phyloP scores from a whole-genome alignment of 1,140 invertebrate genomes.

The Archegozetes longisetosus region DNA sequence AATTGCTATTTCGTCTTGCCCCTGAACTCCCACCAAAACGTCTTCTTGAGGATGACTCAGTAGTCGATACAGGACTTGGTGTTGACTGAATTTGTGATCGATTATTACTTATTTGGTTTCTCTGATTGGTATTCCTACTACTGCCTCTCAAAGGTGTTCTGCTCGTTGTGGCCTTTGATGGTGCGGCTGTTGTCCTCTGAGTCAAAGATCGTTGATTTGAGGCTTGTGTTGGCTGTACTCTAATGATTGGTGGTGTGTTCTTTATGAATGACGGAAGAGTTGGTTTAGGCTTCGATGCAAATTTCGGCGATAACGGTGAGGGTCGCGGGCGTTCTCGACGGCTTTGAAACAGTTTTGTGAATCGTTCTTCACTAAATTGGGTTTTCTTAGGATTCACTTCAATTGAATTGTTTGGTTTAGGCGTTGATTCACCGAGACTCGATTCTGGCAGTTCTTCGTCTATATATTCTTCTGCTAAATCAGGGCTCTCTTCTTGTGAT shows the following conservation, averaged over 20 bases:
- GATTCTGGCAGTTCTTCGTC: neutral
- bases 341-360: slow-evolving; percentile 1
- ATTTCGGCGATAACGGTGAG: neutral
- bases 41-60: neutral
- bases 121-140: neutral
- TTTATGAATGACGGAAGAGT: slow-evolving; percentile 11
- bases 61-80: neutral
- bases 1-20: neutral
- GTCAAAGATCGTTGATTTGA: neutral
- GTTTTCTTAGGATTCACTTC: neutral
- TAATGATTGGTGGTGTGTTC: slow-evolving; percentile 3
- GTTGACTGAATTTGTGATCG: neutral
- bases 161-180: neutral
- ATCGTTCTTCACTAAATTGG: slow-evolving; percentile 13
- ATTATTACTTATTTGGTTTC: no score
- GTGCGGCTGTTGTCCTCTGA: neutral
- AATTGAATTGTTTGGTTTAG: neutral
- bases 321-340: neutral
- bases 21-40: neutral
- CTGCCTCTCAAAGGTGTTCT: neutral
- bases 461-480: neutral
- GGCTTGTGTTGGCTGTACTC: slow-evolving; percentile 3
- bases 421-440: neutral
- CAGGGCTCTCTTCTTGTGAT: neutral
- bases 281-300: slow-evolving; percentile 1